Evolutionary conservation across 1,140 invertebrate genomes (phyloP), one percentile per base, ranked within the genome.

Genomic region (Drosophila aff.): DNA sequence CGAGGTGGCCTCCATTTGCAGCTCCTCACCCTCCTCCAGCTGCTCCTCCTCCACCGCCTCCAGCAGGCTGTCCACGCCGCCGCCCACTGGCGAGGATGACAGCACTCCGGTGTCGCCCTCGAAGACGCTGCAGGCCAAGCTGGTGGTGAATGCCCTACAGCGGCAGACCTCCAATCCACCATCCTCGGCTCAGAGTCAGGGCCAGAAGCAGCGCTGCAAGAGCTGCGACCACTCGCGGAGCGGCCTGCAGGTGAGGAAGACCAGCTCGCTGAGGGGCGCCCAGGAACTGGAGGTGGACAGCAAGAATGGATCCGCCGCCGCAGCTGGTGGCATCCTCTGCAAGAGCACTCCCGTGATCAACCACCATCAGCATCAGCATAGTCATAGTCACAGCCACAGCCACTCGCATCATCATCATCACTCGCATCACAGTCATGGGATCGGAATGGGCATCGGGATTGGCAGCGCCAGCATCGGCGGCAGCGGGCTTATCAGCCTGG

Each of bases 1-100:
- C 10, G 78, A 81, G 53, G 66, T 50, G 49, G 63, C 9, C 50
- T 69, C 72, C 81, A 16, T n/a, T 40, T 75, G 57, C n/a, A 41
- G 55, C 18, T 77, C 64, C 4, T 46, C 43, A 9, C 49, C 64
- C 2, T 69, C 55, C 59, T 75, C 57, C 31, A 82, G 76, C 49
- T 78, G 72, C 47, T 78, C 62, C 55, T 85, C 80, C 21, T 87
- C 87, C 5, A 84, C 91, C 21, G 74, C 73, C 36, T 92, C 91
- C 6, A 92, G 91, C 76, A 74, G 91, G 7, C 49, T 87, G n/a
- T 91, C 91, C 7, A 92, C 91, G 21, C 91, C 91, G 18, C 91
- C 91, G 44, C 91, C 91, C 15, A 92, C 91, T 21, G 91, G 91
- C 18, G 91, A 92, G 57, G 91, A 92, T 15, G 91, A 92, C 78